A percentile compares a stretch with the other conserved stretches of the same genome.
Conservation (phyloP, 2,888 invertebrate genomes). For the Crossocerus cetratus region DNA sequence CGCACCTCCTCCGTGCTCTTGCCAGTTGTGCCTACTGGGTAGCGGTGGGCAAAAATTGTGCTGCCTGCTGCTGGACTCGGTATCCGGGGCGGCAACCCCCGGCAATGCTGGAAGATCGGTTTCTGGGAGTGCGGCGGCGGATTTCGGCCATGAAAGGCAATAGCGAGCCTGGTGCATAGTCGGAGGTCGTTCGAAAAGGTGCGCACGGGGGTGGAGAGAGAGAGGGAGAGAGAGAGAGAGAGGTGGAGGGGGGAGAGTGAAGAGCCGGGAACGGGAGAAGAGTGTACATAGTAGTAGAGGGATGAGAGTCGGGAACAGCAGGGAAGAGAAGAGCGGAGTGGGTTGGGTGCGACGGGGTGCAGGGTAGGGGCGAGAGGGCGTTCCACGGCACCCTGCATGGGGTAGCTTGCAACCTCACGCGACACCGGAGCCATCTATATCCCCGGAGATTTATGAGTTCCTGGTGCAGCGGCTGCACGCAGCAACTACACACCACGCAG, state of each 20-base stretch:
- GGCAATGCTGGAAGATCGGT: constrained; percentile 64
- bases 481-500: constrained; percentile 71
- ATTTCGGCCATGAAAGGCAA: not conserved
- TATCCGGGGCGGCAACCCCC: constrained; percentile 34
- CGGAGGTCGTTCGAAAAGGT: constrained; percentile 69
- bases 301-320: constrained; percentile 39
- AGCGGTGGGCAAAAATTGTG: too few species aligned
- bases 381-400: constrained; percentile 75
- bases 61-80: too few species aligned
- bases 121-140: constrained; percentile 45
- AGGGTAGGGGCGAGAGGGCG: constrained; percentile 69
- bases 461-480: constrained; percentile 74
- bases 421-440: constrained; percentile 77
- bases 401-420: constrained; percentile 76
- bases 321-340: constrained; percentile 39
- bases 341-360: constrained; percentile 61
- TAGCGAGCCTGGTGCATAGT: too few species aligned
- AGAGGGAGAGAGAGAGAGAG: not conserved
- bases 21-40: too few species aligned
- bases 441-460: constrained; percentile 75
- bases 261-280: not conserved
- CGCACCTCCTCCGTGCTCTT: not conserved
- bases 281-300: constrained; percentile 19
- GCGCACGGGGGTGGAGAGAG: constrained; percentile 34
- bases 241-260: constrained; percentile 1